Base-by-base conservation (phyloP, 2,113 vertebrate genomes). In the Neoarius graeffei region DNA sequence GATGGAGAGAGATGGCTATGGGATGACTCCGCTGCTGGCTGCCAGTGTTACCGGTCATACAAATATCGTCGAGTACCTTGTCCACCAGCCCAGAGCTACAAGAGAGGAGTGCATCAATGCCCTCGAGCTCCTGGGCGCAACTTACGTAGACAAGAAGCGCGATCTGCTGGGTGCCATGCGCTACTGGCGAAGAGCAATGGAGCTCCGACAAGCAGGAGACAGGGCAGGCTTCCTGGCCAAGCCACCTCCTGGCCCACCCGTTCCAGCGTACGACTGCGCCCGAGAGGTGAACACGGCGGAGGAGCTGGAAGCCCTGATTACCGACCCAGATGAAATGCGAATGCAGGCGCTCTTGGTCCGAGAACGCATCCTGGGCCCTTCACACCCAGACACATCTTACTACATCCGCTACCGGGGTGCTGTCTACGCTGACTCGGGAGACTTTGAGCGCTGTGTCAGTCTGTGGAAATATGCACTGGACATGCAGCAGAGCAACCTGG, bases 321-420 rank as follows among this genome's bases (percentile, higher is more conserved):
- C 97, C 0, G 98, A 99, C 89, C 98, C 98, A 0, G 98, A 99
- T 0, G 97, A 99, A 93, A 98, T 99, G 98, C 95, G 98, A 52
- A 99, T 97, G 97, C 98, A 99, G 90, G 98, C 98, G 0, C 91
- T 99, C 93, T 89, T 99, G 84, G 96, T 98, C 15, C 93, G 98
- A 0, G 98, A 99, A 92, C 96, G 98, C 86, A 97, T 99, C 93
- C 92, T 99, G n/a, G 98, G 98, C 0, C 98, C 98, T 0, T 97
- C 98, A 0, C 98, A 99, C 90, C 98, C 98, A 0, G 98, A 99
- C 94, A 99, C 98, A 0, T 99, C 98, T 13, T 99, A 98, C 48
- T 99, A 99, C 91, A 99, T 99, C 93, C 97, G 98, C 0, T 99
- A 99, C 93, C 91, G 98, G 11, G 98, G 98, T 0, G 98, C 98